Evolutionary conservation across 2,888 invertebrate species (phyloP).

Genomic region (Apoda limacodes): DNA sequence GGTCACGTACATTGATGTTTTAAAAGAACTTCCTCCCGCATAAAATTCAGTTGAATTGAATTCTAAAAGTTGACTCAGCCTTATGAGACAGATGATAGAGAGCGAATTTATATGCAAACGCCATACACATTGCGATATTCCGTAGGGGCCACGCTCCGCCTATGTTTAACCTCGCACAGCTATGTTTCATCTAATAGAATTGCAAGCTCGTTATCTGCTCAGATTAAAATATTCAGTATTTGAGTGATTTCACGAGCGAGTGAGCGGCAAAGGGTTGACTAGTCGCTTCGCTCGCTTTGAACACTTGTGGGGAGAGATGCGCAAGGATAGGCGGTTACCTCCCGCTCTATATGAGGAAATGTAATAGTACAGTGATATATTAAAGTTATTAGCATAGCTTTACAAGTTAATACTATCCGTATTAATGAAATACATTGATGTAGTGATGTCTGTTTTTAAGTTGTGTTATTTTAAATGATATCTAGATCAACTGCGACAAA

Average conservation of each 20-base stretch:
- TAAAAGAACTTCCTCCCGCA: too few species aligned
- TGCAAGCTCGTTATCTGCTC: conserved; percentile 69
- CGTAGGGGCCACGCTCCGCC: conserved; percentile 22
- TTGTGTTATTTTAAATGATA: conserved; percentile 25
- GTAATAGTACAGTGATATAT: conserved; percentile 30
- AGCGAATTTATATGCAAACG: conserved; percentile 4
- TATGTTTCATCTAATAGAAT: conserved; percentile 69
- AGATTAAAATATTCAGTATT: conserved; percentile 72
- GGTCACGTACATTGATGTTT: too few species aligned
- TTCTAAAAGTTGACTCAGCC: too few species aligned
- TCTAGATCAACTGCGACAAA: conserved; percentile 15
- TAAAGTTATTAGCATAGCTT: conserved; percentile 29
- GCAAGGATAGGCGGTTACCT: conserved; percentile 34
- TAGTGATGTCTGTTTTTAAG: too few species aligned
- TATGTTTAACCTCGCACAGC: conserved; percentile 59
- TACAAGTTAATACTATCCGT: conserved; percentile 11
- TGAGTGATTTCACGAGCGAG: conserved; percentile 70
- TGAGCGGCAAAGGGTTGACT: conserved; percentile 69
- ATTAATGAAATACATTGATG: conserved; percentile 16
- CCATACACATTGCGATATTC: conserved; percentile 11
- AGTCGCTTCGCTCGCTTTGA: conserved; percentile 65
- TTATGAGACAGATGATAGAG: conserved; percentile 14
- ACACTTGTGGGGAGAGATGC: conserved; percentile 57
- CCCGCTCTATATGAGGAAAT: conserved; percentile 46
- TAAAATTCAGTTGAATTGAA: too few species aligned